Evolutionary conservation across 37 sponge, comb jelly and placozoan species (phyloP).

Genomic region (Axinella damicornis): DNA sequence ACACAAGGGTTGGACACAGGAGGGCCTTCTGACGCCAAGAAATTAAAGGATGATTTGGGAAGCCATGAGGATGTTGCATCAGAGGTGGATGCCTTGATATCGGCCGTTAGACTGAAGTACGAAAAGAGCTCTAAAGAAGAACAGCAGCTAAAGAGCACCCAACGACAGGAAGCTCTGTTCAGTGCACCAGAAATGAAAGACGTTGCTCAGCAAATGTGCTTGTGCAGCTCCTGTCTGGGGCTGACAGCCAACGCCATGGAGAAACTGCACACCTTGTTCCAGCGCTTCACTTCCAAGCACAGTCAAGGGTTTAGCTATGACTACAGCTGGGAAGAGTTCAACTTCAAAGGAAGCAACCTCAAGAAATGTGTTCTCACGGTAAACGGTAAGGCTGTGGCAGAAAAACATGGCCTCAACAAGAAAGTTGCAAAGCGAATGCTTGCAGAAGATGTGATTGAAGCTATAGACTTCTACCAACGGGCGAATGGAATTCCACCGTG

Average conservation of each 20-base stretch:
- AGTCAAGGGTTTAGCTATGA: background rate
- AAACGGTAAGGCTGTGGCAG: constrained; percentile 5
- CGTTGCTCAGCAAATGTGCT: too few relatives aligned
- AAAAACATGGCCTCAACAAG: background rate
- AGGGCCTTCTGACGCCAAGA: background rate
- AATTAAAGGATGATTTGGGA: too few relatives aligned
- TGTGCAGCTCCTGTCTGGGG: too few relatives aligned
- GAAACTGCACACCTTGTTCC: too few relatives aligned
- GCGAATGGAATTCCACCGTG: constrained; percentile 17
- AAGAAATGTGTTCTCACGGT: background rate
- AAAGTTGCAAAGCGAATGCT: background rate
- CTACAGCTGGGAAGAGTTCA: background rate
- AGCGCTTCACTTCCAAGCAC: background rate
- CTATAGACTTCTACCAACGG: too few relatives aligned
- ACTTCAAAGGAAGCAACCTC: background rate
- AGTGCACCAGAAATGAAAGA: too few relatives aligned
- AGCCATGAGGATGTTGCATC: background rate
- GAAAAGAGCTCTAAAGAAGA: background rate
- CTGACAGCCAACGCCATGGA: too few relatives aligned
- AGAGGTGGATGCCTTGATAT: constrained; percentile 29
- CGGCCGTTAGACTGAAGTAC: constrained; percentile 14
- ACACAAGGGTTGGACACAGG: background rate
- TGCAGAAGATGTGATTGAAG: too few relatives aligned
- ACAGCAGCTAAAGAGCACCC: too few relatives aligned
- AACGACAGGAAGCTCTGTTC: too few relatives aligned